Conservation (phyloP, 2,888 invertebrate species). For the Lapara coniferarum region DNA sequence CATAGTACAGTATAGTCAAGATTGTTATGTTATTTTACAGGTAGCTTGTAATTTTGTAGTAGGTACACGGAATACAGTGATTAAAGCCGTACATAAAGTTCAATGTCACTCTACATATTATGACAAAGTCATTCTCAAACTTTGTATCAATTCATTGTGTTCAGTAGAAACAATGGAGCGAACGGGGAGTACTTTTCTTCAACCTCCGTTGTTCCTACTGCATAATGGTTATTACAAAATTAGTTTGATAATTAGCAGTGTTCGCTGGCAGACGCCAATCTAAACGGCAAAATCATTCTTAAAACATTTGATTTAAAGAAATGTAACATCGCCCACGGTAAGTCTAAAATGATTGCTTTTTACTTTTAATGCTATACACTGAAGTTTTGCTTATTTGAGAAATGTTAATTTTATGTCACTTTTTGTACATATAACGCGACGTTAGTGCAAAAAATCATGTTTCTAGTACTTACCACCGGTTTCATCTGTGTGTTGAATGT, state of each 20-base stretch:
- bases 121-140: constrained; percentile 56
- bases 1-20: background rate
- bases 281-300: constrained; percentile 44
- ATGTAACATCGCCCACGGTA: constrained; percentile 56
- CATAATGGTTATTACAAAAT: constrained; percentile 73
- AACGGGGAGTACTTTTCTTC: constrained; percentile 62
- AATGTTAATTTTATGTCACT: too few relatives aligned
- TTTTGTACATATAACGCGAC: too few relatives aligned
- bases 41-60: background rate
- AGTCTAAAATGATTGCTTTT: background rate
- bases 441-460: too few relatives aligned
- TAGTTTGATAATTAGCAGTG: constrained; percentile 73
- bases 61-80: background rate
- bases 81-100: background rate
- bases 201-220: constrained; percentile 58
- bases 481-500: too few relatives aligned
- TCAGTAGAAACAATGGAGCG: constrained; percentile 53
- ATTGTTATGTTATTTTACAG: background rate
- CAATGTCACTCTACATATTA: constrained; percentile 39
- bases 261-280: constrained; percentile 53
- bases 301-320: constrained; percentile 47
- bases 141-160: constrained; percentile 63
- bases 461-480: too few relatives aligned
- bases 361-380: background rate
- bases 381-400: background rate